Evolutionary conservation across 2,797 vertebrate genomes (phyloP).

Genomic region (Oryzias sinensis): DNA sequence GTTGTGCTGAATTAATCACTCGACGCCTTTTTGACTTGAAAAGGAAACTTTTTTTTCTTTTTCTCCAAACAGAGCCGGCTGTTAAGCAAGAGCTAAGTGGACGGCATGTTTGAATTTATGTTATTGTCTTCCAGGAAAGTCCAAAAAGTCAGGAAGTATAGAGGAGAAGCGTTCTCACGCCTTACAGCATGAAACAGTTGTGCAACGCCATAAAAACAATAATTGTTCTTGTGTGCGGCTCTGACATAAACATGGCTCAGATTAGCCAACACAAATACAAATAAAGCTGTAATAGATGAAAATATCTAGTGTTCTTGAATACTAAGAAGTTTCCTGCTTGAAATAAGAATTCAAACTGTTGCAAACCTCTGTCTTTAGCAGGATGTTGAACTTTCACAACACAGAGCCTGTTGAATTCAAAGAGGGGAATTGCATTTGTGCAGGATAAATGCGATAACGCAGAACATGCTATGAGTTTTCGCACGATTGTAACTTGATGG

Average conservation of each 20-base stretch:
- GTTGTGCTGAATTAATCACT: slow-evolving; percentile 24
- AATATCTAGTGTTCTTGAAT: too few relatives aligned
- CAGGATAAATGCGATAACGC: too few relatives aligned
- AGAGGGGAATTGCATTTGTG: too few relatives aligned
- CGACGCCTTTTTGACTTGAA: slow-evolving; percentile 14
- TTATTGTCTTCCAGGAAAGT: slow-evolving; percentile 32
- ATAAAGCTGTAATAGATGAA: too few relatives aligned
- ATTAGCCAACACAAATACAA: neutral
- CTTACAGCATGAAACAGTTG: neutral
- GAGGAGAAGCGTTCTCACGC: slow-evolving; percentile 8
- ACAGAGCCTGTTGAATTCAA: too few relatives aligned
- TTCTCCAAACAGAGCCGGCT: slow-evolving; percentile 11
- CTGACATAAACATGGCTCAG: slow-evolving; percentile 17
- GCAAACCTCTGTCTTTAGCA: too few relatives aligned
- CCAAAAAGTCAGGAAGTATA: slow-evolving; percentile 16
- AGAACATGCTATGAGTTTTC: neutral
- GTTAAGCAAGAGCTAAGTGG: slow-evolving; percentile 36
- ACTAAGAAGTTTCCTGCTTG: too few relatives aligned
- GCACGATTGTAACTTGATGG: slow-evolving; percentile 5
- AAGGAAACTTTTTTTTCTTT: neutral
- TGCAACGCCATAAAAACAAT: slow-evolving; percentile 16
- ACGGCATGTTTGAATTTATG: slow-evolving; percentile 45
- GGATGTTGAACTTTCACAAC: too few relatives aligned
- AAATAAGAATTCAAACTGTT: too few relatives aligned
- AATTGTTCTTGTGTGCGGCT: slow-evolving; percentile 4